Percentiles rank a stretch among this genome's conserved stretches.
phyloP scores from a whole-genome alignment of 2,113 vertebrate genomes.

The Catharus bicknelli region DNA sequence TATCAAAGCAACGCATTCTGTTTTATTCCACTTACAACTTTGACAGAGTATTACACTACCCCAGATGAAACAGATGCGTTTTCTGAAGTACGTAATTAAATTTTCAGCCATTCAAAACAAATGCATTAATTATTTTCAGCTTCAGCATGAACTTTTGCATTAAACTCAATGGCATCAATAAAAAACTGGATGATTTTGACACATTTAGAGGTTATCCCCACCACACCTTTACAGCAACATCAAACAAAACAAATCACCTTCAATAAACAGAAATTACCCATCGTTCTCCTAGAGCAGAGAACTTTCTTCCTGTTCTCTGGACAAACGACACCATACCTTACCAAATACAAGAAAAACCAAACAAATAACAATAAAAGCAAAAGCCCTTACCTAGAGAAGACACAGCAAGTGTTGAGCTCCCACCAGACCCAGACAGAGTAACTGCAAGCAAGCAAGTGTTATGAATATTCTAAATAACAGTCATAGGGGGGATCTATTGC shows the following conservation, averaged over 20 bases:
- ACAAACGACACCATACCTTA: neutral
- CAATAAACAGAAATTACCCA: neutral
- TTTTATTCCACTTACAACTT: neutral
- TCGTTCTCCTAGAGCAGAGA: neutral
- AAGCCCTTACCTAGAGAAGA: neutral
- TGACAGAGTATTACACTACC: neutral
- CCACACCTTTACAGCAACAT: fast-evolving
- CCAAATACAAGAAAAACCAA: neutral
- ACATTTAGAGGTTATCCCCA: fast-evolving
- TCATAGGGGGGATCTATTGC: neutral
- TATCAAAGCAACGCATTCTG: neutral
- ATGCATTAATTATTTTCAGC: neutral
- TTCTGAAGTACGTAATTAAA: neutral
- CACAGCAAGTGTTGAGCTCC: fast-evolving
- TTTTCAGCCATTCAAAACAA: neutral
- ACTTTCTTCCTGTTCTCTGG: fast-evolving
- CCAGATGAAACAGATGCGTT: fast-evolving
- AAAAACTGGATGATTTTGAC: neutral
- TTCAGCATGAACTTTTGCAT: neutral
- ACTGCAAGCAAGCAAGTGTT: neutral
- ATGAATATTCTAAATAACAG: neutral
- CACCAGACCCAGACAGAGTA: neutral
- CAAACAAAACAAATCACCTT: neutral
- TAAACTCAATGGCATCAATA: neutral
- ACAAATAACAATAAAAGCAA: neutral